These are phyloP conservation scores for Gavialis gangeticus DNA, from an alignment of 2,113 vertebrate species.

Conservation along the genomic window DNA sequence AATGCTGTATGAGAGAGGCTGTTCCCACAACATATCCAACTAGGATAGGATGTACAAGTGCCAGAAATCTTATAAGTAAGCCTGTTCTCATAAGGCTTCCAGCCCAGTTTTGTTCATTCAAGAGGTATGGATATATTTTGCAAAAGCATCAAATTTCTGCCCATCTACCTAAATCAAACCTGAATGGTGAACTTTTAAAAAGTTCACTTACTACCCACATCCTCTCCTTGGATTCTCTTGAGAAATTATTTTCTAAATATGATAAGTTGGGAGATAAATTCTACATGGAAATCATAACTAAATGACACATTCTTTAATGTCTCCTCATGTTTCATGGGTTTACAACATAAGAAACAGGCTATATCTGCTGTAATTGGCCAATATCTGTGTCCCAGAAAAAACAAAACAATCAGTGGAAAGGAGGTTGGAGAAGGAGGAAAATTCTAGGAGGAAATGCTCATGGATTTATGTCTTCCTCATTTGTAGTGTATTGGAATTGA, in stretches of 20 bases:
- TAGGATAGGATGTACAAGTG: accelerated
- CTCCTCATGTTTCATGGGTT: background rate
- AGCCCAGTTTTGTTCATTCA: background rate
- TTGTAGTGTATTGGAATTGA: too few species aligned
- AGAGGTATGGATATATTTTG: background rate
- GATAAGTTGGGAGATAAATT: background rate
- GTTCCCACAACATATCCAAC: background rate
- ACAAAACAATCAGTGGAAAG: background rate
- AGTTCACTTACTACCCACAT: background rate
- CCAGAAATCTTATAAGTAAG: background rate
- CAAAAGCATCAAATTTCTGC: background rate
- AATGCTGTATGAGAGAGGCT: background rate
- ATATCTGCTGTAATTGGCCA: background rate
- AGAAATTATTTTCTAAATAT: background rate
- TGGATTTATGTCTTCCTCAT: background rate
- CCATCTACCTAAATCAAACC: background rate
- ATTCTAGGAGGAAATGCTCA: background rate
- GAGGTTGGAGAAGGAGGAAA: background rate
- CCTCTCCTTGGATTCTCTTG: background rate
- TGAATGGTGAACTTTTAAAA: background rate
- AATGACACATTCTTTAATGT: background rate
- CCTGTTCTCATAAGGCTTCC: background rate
- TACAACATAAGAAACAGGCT: background rate
- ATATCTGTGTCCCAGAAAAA: background rate
- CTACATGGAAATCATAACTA: background rate